These are phyloP conservation scores for Setipinna tenuifilis DNA, from an alignment of 2,797 vertebrate genomes.

Conservation along the genomic window DNA sequence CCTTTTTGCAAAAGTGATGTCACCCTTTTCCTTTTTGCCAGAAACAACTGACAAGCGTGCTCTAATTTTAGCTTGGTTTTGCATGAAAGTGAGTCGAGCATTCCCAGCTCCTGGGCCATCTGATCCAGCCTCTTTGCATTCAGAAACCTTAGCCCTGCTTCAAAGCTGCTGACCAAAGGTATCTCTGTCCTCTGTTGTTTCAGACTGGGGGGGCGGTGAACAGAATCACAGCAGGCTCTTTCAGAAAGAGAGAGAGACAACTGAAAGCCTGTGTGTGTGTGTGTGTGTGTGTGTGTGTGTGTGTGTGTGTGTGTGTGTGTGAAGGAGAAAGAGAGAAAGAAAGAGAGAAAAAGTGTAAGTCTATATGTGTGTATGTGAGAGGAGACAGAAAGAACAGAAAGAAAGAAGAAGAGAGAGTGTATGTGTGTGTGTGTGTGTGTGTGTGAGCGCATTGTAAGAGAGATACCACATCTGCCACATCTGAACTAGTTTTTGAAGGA, in stretches of 20 bases:
- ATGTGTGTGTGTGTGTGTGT: too few relatives aligned
- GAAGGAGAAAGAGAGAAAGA: neutral
- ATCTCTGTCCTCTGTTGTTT: slow-evolving; percentile 15
- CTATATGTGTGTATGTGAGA: neutral
- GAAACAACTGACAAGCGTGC: neutral
- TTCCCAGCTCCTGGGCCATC: neutral
- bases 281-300: neutral
- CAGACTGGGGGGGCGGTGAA: neutral
- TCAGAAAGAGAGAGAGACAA: neutral
- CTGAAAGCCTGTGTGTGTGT: neutral
- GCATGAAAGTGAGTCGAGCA: neutral
- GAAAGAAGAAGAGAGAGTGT: neutral
- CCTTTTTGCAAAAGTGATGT: too few relatives aligned
- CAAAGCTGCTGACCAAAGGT: slow-evolving; percentile 23
- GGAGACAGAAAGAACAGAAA: neutral
- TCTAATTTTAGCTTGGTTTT: slow-evolving; percentile 8
- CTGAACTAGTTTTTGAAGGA: neutral
- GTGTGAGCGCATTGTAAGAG: too few relatives aligned
- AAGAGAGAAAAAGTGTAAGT: neutral
- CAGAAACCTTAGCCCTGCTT: slow-evolving; percentile 4
- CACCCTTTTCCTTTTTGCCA: neutral
- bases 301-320: neutral
- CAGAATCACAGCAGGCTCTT: neutral
- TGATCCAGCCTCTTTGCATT: slow-evolving; percentile 21
- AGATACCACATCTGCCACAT: neutral